Conservation (phyloP, 2,113 vertebrate genomes). For the Mesembrinibis cayennensis region DNA sequence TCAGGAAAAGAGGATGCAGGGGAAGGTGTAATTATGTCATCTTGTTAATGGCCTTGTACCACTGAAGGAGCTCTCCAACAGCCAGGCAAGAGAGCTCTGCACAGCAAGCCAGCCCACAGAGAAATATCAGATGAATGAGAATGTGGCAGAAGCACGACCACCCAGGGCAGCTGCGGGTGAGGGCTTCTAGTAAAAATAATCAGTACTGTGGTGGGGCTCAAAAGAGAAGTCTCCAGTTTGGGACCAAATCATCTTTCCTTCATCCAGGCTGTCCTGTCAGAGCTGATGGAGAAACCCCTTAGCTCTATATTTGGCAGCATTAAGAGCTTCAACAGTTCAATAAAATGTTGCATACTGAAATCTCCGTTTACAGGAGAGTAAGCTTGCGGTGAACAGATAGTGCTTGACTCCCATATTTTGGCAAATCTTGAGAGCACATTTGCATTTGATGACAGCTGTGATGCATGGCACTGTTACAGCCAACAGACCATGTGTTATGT, state of each 20-base stretch:
- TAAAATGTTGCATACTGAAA: fast-evolving
- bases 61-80: background rate
- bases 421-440: background rate
- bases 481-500: background rate
- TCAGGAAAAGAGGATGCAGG: background rate
- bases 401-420: fast-evolving
- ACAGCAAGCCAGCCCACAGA: background rate
- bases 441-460: background rate
- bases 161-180: fast-evolving
- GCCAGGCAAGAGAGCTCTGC: background rate
- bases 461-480: background rate
- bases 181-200: background rate
- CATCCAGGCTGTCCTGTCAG: background rate
- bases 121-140: background rate
- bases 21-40: background rate
- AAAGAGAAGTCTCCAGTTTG: background rate
- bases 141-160: background rate
- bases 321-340: fast-evolving
- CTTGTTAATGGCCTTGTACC: background rate
- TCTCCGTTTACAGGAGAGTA: background rate
- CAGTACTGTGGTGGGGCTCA: fast-evolving
- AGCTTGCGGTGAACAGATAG: fast-evolving
- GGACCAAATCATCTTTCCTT: background rate
- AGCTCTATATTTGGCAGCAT: background rate
- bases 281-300: background rate